Evolutionary conservation across 1,140 invertebrate genomes (phyloP), one percentile per base, ranked within the genome.

Genomic region (Pseudobourletiella spinata): DNA sequence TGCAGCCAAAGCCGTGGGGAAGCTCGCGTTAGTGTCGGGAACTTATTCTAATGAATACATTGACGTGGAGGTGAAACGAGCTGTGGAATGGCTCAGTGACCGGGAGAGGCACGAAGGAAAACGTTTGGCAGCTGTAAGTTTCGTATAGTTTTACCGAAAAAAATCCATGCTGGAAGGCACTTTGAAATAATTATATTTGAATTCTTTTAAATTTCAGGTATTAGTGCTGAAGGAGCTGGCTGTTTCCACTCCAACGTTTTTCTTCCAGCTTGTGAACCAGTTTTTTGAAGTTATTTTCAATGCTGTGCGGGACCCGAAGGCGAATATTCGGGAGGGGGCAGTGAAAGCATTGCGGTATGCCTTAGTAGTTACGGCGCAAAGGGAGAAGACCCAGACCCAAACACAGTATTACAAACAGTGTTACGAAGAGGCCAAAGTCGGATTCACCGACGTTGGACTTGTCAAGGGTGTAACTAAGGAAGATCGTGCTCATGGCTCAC

Each of bases 271-370:
- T 81, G 91, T 97, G 0, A 89, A 90, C 18, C 86, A 86, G 50
- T 98, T 98, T 76, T 98, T 98, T 76, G 94, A 98, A 63, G 81
- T 89, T 35, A 96, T 98, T 61, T 94, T 98, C 70, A 87, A 87
- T 71, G 91, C 91, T 2, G 83, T 98, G 29, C 83, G 88, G 60
- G 94, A 98, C 78, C 85, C 89, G 0, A 96, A 97, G 77, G 83
- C 88, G n/a, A 82, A 84, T 16, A 91, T 98, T 61, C 79, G 95
- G 52, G 91, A 98, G 76, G 86, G 86, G 4, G 94, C 93, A 8
- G 91, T 92, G 0, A 89, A 93, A 71, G 94, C 95, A 1, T 74
- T 99, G 2, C 77, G 93, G 69, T 93, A 93, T 29, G 95, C 92
- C 1, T 78, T 99, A 14, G 85, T 94, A 2, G 91, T 98, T 0